Base-by-base conservation (phyloP, 2,888 invertebrate genomes). In the Tryphoninae sp. region DNA sequence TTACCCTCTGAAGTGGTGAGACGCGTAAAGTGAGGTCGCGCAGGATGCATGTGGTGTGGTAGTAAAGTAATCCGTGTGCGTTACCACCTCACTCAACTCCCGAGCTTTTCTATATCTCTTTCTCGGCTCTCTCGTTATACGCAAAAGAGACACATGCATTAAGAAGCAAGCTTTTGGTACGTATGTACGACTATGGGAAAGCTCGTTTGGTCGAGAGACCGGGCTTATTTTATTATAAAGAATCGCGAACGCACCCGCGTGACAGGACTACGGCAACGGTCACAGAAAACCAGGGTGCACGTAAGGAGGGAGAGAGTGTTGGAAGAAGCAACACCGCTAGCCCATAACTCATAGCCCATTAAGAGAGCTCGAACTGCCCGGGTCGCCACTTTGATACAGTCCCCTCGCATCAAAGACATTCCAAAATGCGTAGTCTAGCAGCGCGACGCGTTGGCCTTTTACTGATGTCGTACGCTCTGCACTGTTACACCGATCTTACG, bases 271-370 rank as follows among this genome's bases (percentile, higher is more conserved):
- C 42, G 23, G 69, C 55, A 58, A 45, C 53, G 55, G 55, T 55
- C 55, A 65, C 55, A 65, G 55, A 59, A 40, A 61, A 68, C n/a
- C 40, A 45, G 45, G 45, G 45, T 51, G 59, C 61, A 51, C 40
- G 55, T 33, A 33, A 6, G 6, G 3, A 6, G 33, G 62, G 45
- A 58, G 51, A 72, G 67, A 65, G 65, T 64, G 73, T 45, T 19
- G 55, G 84, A 83, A 76, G 82, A 82, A 82, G 80, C 71, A 83
- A 79, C 78, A 82, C 84, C 85, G 84, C 86, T 80, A 68, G 84
- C 80, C 84, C 88, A 90, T 91, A 91, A 91, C 89, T 91, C 90
- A 90, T 90, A 89, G 88, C 89, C 90, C 90, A 90, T 91, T 91
- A 91, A 90, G 90, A 86, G 87, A 86, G 83, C 87, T 87, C 87